phyloP scores from a whole-genome alignment of 2,797 vertebrate species.

The Columba guinea region DNA sequence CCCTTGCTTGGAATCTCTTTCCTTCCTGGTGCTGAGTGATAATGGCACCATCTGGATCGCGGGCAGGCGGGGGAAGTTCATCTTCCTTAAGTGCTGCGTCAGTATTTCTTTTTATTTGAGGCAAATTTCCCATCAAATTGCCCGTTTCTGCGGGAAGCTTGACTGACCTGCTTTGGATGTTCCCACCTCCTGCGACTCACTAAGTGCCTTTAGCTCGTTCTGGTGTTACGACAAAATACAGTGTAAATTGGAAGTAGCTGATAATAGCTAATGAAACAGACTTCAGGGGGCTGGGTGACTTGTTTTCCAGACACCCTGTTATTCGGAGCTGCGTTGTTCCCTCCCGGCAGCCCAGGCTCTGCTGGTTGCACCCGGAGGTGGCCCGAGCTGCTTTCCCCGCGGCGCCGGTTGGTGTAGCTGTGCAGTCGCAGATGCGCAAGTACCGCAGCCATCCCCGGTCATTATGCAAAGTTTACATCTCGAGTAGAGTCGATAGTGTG shows the following conservation, averaged over 20 bases:
- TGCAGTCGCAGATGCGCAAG: background rate
- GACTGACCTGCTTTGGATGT: background rate
- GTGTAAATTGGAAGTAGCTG: background rate
- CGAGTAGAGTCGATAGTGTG: background rate
- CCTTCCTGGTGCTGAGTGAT: conserved; percentile 28
- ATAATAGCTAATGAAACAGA: background rate
- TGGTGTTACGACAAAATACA: rapidly evolving
- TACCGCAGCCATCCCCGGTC: background rate
- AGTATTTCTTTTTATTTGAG: background rate
- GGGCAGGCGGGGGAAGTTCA: conserved; percentile 4
- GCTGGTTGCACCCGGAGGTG: background rate
- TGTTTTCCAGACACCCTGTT: background rate
- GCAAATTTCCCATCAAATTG: background rate
- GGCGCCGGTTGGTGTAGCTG: conserved; percentile 51
- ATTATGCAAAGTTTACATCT: conserved; percentile 25
- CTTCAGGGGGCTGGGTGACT: background rate
- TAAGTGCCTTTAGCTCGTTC: background rate
- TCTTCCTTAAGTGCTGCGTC: conserved; percentile 11
- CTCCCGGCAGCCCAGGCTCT: background rate
- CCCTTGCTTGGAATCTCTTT: conserved; percentile 21
- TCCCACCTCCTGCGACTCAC: background rate
- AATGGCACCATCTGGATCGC: background rate
- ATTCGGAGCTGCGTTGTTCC: background rate
- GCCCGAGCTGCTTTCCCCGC: background rate
- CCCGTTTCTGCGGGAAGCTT: background rate